Evolutionary conservation across 2,888 invertebrate genomes (phyloP).

Genomic region (Athetis lepigone): DNA sequence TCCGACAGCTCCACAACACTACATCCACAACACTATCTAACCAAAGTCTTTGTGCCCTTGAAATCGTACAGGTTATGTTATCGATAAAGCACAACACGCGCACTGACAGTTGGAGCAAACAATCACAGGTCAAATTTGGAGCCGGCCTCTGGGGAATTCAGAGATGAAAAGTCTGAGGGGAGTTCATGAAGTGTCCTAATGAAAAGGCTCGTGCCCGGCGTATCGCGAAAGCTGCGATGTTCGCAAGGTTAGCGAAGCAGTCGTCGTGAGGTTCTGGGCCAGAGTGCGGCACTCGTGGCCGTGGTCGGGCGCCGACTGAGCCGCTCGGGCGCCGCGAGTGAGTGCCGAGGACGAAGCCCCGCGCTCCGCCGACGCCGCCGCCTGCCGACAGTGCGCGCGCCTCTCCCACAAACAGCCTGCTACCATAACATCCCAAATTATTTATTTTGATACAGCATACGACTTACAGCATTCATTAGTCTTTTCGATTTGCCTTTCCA

Average conservation of each 20-base stretch:
- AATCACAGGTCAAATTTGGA: slow-evolving; percentile 87
- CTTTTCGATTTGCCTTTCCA: slow-evolving; percentile 7
- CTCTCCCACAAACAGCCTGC: slow-evolving; percentile 70
- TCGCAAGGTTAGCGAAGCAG: slow-evolving; percentile 77
- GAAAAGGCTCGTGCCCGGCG: slow-evolving; percentile 65
- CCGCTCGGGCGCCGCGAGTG: slow-evolving; percentile 82
- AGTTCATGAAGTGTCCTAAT: slow-evolving; percentile 69
- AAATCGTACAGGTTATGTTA: slow-evolving; percentile 90
- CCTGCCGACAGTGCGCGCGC: slow-evolving; percentile 83
- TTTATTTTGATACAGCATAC: slow-evolving; percentile 71
- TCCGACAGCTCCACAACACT: slow-evolving; percentile 78
- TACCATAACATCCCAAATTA: slow-evolving; percentile 71
- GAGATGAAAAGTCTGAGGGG: slow-evolving; percentile 69
- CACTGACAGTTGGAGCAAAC: slow-evolving; percentile 88
- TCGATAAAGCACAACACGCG: slow-evolving; percentile 90
- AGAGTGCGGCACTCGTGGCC: slow-evolving; percentile 69
- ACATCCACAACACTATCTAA: slow-evolving; percentile 81
- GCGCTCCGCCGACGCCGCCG: slow-evolving; percentile 75
- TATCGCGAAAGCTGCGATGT: slow-evolving; percentile 75
- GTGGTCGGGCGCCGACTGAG: slow-evolving; percentile 83
- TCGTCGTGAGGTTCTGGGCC: slow-evolving; percentile 73
- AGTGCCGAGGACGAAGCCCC: slow-evolving; percentile 79
- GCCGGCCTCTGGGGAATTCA: slow-evolving; percentile 74
- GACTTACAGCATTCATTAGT: slow-evolving; percentile 30
- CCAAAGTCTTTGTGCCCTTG: slow-evolving; percentile 84